These are phyloP conservation scores for Parasteatoda tepidariorum DNA, from an alignment of 1,140 invertebrate species.

Conservation along the genomic window DNA sequence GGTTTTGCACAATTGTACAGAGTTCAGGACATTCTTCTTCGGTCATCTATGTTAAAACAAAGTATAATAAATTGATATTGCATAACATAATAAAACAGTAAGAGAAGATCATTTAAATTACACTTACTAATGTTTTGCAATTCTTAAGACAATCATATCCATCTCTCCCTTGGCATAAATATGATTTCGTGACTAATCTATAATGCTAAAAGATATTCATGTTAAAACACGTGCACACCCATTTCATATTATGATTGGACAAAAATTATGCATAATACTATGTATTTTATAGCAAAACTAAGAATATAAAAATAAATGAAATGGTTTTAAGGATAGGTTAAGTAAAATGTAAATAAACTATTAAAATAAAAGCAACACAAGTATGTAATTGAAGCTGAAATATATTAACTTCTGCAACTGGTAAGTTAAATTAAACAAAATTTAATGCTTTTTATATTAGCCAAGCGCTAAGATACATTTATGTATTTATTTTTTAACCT, in stretches of 20 bases:
- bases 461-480: too few species aligned
- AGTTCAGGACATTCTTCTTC: slow-evolving; percentile 86
- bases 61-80: background rate
- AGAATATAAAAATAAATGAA: background rate
- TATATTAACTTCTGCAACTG: too few species aligned
- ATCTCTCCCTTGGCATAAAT: slow-evolving; percentile 80
- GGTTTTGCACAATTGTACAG: slow-evolving; percentile 86
- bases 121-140: slow-evolving; percentile 75
- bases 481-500: too few species aligned
- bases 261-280: too few species aligned
- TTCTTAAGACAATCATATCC: slow-evolving; percentile 84
- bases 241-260: background rate
- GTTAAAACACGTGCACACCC: too few species aligned
- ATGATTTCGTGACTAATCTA: slow-evolving; percentile 84
- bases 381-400: too few species aligned
- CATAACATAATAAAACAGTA: background rate
- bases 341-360: too few species aligned
- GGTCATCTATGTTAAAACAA: slow-evolving; percentile 66
- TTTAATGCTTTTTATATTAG: too few species aligned
- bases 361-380: too few species aligned
- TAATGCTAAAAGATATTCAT: slow-evolving; percentile 73
- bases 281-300: background rate
- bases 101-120: background rate
- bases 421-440: too few species aligned
- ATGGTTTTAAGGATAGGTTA: too few species aligned